phyloP scores from a whole-genome alignment of 2,888 invertebrate genomes.

The Hemaris fuciformis region DNA sequence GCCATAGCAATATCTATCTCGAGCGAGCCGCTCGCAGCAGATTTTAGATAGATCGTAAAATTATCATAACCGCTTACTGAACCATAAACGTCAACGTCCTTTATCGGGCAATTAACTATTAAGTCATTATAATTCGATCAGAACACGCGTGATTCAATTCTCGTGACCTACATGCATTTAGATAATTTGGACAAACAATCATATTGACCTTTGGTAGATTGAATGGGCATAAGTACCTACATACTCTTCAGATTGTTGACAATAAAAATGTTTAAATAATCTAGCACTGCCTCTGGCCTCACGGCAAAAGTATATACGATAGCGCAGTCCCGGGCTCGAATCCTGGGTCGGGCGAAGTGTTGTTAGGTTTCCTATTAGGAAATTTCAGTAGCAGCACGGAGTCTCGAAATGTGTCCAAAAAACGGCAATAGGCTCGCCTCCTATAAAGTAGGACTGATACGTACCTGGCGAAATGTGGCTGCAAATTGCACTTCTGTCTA shows the following conservation, averaged over 20 bases:
- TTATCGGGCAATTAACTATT: constrained; percentile 47
- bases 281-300: too few species aligned
- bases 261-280: too few species aligned
- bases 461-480: too few species aligned
- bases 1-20: neutral
- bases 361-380: too few species aligned
- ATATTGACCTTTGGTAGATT: constrained; percentile 45
- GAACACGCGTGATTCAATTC: constrained; percentile 47
- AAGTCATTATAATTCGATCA: constrained; percentile 54
- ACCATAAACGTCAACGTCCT: constrained; percentile 53
- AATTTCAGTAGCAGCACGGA: too few species aligned
- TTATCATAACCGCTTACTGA: constrained; percentile 35
- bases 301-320: too few species aligned
- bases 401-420: too few species aligned
- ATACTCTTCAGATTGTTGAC: neutral
- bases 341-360: too few species aligned
- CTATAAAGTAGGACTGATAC: too few species aligned
- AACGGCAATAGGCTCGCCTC: too few species aligned
- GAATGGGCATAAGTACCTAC: constrained; percentile 26
- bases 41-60: constrained; percentile 23
- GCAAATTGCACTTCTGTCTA: too few species aligned
- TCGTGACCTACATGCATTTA: constrained; percentile 65
- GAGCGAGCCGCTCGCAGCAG: neutral
- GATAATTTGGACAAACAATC: constrained; percentile 30
- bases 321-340: too few species aligned